A percentile compares a stretch with the other conserved stretches of the same genome.
phyloP scores from a whole-genome alignment of 2,113 vertebrate genomes.

The Trachemys scripta region DNA sequence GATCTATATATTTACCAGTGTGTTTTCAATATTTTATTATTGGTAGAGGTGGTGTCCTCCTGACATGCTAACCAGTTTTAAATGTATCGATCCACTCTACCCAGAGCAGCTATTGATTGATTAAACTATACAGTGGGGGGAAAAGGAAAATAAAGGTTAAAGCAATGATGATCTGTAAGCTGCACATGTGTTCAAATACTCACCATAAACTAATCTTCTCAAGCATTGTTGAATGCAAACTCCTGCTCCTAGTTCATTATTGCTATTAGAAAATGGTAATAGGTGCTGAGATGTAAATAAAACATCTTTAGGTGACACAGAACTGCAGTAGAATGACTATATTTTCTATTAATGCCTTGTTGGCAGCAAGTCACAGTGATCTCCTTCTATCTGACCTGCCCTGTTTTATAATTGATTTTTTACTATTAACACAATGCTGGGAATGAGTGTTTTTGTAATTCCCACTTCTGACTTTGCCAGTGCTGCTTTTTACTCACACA shows the following conservation, averaged over 20 bases:
- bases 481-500: background rate
- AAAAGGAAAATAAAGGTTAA: conserved; percentile 48
- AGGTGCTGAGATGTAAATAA: background rate
- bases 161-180: conserved; percentile 47
- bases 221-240: background rate
- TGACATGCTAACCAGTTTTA: conserved; percentile 54
- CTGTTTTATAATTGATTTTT: background rate
- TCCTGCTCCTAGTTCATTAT: background rate
- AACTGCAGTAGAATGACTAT: background rate
- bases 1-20: background rate
- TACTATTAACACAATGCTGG: background rate
- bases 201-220: background rate
- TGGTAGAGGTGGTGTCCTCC: conserved; percentile 34
- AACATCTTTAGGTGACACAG: background rate
- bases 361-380: background rate
- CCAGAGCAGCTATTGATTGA: conserved; percentile 54
- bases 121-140: conserved; percentile 40
- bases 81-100: conserved; percentile 47
- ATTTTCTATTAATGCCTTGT: background rate
- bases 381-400: background rate
- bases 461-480: background rate
- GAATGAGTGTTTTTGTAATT: background rate
- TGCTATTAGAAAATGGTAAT: background rate
- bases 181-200: conserved; percentile 10
- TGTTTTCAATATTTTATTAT: background rate